These are phyloP conservation scores for Chymomyza fuscimana DNA, from an alignment of 2,888 invertebrate genomes.

Conservation along the genomic window DNA sequence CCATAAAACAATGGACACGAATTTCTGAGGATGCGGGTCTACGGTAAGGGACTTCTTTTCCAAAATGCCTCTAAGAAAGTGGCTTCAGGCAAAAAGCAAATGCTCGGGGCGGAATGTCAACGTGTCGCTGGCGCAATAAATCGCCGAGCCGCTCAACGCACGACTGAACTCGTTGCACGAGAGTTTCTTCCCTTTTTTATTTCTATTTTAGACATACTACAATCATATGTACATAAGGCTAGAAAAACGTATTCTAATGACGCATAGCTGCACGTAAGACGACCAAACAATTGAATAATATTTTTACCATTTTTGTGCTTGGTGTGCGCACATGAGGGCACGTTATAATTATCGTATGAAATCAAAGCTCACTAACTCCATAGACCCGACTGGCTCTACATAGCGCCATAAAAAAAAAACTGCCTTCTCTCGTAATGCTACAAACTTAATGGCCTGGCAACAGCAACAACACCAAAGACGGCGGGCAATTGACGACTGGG, in stretches of 20 bases:
- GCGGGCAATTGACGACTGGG: conserved; percentile 5
- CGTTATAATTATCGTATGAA: conserved; percentile 71
- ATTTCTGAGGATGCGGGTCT: conserved; percentile 28
- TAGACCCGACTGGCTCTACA: not conserved
- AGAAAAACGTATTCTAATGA: conserved; percentile 32
- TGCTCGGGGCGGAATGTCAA: conserved; percentile 57
- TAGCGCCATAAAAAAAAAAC: not conserved
- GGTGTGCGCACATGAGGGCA: conserved; percentile 34
- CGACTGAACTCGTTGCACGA: conserved; percentile 31
- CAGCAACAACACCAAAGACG: not conserved
- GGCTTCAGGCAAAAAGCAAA: conserved; percentile 10
- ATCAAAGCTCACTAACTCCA: conserved; percentile 53
- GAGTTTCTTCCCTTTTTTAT: conserved; percentile 3
- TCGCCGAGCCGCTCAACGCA: conserved; percentile 55
- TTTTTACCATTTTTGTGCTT: conserved; percentile 9
- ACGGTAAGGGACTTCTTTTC: conserved; percentile 5
- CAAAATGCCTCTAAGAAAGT: conserved; percentile 5
- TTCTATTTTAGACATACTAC: not conserved
- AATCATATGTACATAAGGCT: not conserved
- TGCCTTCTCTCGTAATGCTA: not conserved
- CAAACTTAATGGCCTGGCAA: conserved; percentile 13
- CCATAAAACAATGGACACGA: conserved; percentile 56
- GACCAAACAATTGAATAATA: conserved; percentile 7
- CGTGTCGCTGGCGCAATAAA: conserved; percentile 68
- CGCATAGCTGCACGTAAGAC: conserved; percentile 62